Base-by-base conservation (phyloP, 1,140 invertebrate species). In the Trichogramma pretiosum region DNA sequence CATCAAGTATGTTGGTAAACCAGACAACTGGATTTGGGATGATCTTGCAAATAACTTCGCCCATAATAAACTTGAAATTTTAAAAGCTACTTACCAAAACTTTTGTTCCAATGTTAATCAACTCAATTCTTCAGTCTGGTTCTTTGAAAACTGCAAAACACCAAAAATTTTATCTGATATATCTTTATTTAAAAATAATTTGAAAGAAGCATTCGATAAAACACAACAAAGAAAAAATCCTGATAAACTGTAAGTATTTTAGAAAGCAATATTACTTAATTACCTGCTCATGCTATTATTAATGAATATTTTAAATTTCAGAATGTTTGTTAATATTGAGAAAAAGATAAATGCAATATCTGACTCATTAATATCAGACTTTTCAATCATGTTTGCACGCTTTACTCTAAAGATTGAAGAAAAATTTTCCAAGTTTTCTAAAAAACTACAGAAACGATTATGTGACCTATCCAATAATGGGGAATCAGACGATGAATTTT, bases 371-470 rank as follows among this genome's bases (percentile, higher is more conserved):
- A 13, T 54, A 19, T 34, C 41, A 22, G 49, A 54, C 39, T 14
- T 54, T 3, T 26, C 46, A 32, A 17, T 11, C 4, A 35, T 36
- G 26, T 30, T 52, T 17, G 35, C 35, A 10, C 37, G 40, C n/a
- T 44, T 54, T 28, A 22, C 53, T 5, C 16, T 44, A 22, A 54
- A 51, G 43, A 40, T 51, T 11, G 23, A 54, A 26, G 28, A 43
- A 4, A 38, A 40, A 19, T 51, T 54, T n/a, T 34, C 39, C 26
- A 51, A 51, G 23, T 23, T 51, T n/a, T 26, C 28, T 23, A 24
- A 24, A 19, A 41, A 46, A 50, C 24, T 54, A 18, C 22, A 47
- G n/a, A 47, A 47, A 39, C 36, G 35, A 23, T 26, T 54, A 1
- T 54, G 48, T 14, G 23, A 16, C 14, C 18, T 48, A 28, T 23